phyloP scores from a whole-genome alignment of 2,888 invertebrate species.

The Timema podura region DNA sequence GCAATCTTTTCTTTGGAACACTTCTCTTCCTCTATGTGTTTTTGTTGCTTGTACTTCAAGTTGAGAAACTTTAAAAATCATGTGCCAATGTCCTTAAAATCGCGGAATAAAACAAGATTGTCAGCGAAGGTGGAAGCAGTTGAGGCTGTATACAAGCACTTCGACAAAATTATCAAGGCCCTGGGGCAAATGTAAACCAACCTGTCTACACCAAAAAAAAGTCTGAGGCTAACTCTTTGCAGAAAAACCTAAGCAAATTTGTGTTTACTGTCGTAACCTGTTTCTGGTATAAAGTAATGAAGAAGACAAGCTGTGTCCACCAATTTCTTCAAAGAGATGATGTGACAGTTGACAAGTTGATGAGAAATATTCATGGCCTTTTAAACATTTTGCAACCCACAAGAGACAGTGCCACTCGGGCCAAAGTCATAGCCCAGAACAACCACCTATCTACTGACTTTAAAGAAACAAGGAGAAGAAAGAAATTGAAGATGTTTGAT shows the following conservation, averaged over 20 bases:
- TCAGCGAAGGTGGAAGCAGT: slow-evolving; percentile 8
- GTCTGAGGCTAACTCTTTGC: slow-evolving; percentile 3
- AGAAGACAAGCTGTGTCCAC: background rate
- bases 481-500: slow-evolving; percentile 8
- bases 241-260: slow-evolving; percentile 6
- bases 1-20: slow-evolving; percentile 11
- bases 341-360: background rate
- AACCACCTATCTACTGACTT: slow-evolving; percentile 11
- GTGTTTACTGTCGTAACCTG: background rate
- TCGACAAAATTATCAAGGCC: background rate
- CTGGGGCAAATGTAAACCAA: background rate
- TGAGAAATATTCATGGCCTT: slow-evolving; percentile 4
- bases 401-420: background rate
- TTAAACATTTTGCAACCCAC: slow-evolving; percentile 3
- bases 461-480: background rate
- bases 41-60: background rate
- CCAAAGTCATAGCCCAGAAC: slow-evolving; percentile 1
- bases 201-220: background rate
- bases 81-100: background rate
- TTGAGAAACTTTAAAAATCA: background rate
- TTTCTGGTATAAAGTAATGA: slow-evolving; percentile 2
- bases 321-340: background rate
- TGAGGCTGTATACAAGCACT: background rate
- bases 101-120: background rate
- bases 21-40: background rate